Evolutionary conservation across 2,888 invertebrate species (phyloP), one percentile per base, ranked within the genome.

Genomic region (Acleris emargana): DNA sequence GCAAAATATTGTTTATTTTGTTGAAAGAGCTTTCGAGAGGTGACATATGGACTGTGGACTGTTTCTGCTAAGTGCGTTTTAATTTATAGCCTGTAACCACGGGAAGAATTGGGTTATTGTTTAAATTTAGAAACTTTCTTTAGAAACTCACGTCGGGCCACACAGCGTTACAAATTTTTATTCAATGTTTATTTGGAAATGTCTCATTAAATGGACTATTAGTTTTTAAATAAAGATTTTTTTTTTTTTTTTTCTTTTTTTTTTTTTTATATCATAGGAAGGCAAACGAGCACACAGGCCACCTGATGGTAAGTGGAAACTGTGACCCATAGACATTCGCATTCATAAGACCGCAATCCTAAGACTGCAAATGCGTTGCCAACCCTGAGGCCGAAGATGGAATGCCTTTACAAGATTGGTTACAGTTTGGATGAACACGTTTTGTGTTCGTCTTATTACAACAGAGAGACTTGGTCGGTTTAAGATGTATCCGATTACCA

Each of bases 1-100:
- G 91, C 91, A 84, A 91, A 91, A 92, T 89, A 88, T 89, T 90
- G 88, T 91, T 88, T 90, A 83, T 89, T 90, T 90, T 86, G 80
- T 84, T 81, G 80, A 86, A 86, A 84, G 81, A 70, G 82, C 84
- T 85, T 87, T 87, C 77, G 86, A 87, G 82, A 84, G 81, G 87
- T 85, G 90, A 86, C 88, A 89, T 88, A 83, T 87, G 88, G 86
- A 78, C 81, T 79, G 78, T 81, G 88, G 86, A 78, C 81, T 79
- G 78, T 81, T 83, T 82, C 79, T 83, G 77, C 79, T 79, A 76
- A 84, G 77, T 80, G 78, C 77, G 70, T 76, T 80, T 71, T 84
- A 87, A 91, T 91, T 91, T 91, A 91, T 88, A 81, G 71, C 72
- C 76, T 73, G 74, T 80, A 84, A 85, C 87, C 87, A 84, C 85